phyloP scores from a whole-genome alignment of 2,888 invertebrate genomes.

The Lithophane leautieri region DNA sequence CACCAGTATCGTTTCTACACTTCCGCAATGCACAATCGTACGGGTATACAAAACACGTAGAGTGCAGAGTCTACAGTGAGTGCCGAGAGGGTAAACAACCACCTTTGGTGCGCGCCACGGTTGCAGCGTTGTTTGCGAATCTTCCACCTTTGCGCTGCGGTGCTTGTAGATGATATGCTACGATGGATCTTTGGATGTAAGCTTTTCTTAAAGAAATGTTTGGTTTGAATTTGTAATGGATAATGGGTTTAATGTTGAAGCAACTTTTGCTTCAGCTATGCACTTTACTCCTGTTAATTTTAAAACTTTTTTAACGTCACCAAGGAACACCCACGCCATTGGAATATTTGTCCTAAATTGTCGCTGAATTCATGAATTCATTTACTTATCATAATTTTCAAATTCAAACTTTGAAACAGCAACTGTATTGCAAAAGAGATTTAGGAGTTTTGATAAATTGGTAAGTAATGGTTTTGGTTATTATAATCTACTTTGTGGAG shows the following conservation, averaged over 20 bases:
- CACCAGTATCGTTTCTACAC: conserved; percentile 51
- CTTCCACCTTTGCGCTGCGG: conserved; percentile 38
- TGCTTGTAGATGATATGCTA: conserved; percentile 1
- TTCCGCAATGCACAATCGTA: conserved; percentile 56
- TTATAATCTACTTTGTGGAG: conserved; percentile 48
- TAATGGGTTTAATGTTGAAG: background rate
- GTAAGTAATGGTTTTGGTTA: conserved; percentile 51
- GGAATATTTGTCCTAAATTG: conserved; percentile 14
- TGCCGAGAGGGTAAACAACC: conserved; percentile 55
- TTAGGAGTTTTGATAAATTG: conserved; percentile 53
- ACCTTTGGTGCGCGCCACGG: conserved; percentile 59
- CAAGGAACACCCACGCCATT: conserved; percentile 1
- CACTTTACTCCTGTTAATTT: conserved; percentile 4
- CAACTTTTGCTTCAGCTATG: background rate
- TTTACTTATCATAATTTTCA: conserved; percentile 47
- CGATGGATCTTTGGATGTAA: conserved; percentile 25
- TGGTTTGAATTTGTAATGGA: conserved; percentile 35
- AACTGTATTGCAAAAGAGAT: conserved; percentile 49
- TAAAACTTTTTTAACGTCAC: conserved; percentile 1
- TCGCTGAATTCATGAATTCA: conserved; percentile 30
- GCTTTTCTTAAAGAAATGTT: conserved; percentile 37
- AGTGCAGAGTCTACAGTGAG: conserved; percentile 61
- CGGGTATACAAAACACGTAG: conserved; percentile 54
- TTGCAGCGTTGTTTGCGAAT: conserved; percentile 50
- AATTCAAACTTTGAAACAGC: conserved; percentile 38